phyloP scores from a whole-genome alignment of 2,888 invertebrate species.

The Leptothorax acervorum region DNA sequence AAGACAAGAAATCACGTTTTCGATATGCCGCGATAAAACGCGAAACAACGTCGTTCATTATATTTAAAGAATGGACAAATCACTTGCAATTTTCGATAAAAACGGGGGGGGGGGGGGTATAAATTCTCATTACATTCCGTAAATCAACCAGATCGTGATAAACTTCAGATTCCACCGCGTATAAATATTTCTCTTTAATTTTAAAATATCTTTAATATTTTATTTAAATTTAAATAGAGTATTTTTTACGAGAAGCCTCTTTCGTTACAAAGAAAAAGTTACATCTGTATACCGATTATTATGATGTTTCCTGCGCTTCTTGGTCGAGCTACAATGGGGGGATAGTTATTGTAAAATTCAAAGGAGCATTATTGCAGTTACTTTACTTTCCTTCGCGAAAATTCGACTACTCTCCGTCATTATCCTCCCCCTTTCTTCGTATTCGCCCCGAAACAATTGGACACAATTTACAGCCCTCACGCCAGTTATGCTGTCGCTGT shows the following conservation, averaged over 20 bases:
- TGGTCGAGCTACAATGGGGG: neutral
- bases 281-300: neutral
- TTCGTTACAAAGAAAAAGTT: neutral
- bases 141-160: conserved; percentile 5
- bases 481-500: conserved; percentile 83
- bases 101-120: too few species aligned
- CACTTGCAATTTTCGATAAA: neutral
- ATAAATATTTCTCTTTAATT: neutral
- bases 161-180: conserved; percentile 44
- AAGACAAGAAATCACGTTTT: neutral
- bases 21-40: neutral
- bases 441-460: conserved; percentile 45
- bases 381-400: conserved; percentile 1
- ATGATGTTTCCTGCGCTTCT: neutral
- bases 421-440: conserved; percentile 15
- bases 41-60: neutral
- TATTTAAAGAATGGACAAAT: neutral
- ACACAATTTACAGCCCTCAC: conserved; percentile 79
- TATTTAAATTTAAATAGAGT: neutral
- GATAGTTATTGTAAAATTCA: neutral
- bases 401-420: conserved; percentile 19
- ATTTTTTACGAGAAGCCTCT: neutral
- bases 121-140: conserved; percentile 18
- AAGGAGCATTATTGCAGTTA: neutral
- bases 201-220: neutral